These are phyloP conservation scores for Dicrurus megarhynchus DNA, from an alignment of 2,113 vertebrate species.

Conservation along the genomic window DNA sequence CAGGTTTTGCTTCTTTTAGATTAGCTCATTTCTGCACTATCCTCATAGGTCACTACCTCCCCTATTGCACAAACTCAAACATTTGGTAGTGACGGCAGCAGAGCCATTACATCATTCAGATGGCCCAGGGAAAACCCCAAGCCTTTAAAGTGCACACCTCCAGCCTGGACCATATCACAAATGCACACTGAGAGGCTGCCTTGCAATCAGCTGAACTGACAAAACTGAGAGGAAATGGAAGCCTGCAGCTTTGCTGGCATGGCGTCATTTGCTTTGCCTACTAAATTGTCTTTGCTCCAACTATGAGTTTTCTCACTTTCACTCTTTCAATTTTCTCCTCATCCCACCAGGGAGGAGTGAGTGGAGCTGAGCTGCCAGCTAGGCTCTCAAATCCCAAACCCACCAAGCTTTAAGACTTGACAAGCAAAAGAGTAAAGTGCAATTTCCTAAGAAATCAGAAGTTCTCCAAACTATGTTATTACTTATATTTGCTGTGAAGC, in stretches of 20 bases:
- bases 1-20: not conserved
- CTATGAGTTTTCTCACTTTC: not conserved
- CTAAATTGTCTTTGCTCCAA: not conserved
- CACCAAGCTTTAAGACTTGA: not conserved
- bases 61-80: not conserved
- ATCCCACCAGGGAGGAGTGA: not conserved
- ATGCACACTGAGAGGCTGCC: not conserved
- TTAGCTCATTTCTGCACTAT: not conserved
- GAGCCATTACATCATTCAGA: not conserved
- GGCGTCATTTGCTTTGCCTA: not conserved
- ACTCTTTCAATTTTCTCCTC: not conserved
- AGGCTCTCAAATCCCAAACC: not conserved
- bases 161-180: not conserved
- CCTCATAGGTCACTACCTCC: not conserved
- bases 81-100: not conserved
- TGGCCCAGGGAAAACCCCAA: not conserved
- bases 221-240: not conserved
- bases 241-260: not conserved
- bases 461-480: not conserved
- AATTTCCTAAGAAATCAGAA: not conserved
- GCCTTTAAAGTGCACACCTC: not conserved
- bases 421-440: not conserved
- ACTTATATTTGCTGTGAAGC: not conserved
- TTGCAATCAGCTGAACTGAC: not conserved
- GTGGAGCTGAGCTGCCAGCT: not conserved